Evolutionary conservation across 2,888 invertebrate species (phyloP).

Genomic region (Phania funesta): DNA sequence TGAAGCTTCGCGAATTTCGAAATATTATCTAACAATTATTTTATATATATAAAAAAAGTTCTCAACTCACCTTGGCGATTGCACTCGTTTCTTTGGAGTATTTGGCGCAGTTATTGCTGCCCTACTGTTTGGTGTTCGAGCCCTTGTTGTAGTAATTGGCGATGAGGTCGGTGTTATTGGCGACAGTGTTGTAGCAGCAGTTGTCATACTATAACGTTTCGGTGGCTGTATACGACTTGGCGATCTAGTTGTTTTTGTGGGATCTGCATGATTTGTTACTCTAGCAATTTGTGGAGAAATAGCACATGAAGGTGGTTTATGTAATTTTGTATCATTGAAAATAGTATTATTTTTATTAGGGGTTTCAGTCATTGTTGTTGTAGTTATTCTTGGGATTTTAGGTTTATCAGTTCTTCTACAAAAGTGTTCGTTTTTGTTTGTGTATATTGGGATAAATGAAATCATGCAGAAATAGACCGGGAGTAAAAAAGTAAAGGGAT

Average conservation of each 20-base stretch:
- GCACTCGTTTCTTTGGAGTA: conserved; percentile 79
- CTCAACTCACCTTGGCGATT: conserved; percentile 76
- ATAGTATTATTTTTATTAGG: conserved; percentile 54
- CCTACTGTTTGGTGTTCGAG: conserved; percentile 68
- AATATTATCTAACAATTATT: neutral
- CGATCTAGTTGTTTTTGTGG: conserved; percentile 75
- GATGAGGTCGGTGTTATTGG: conserved; percentile 70
- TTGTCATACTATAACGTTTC: conserved; percentile 78
- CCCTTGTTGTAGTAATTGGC: conserved; percentile 74
- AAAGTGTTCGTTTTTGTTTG: neutral
- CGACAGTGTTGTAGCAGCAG: conserved; percentile 60
- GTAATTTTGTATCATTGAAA: conserved; percentile 56
- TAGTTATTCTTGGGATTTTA: conserved; percentile 54
- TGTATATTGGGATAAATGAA: conserved; percentile 19
- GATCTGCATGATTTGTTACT: conserved; percentile 74
- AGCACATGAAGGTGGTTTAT: conserved; percentile 69
- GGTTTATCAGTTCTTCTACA: conserved; percentile 70
- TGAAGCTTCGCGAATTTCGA: no score
- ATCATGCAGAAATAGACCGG: conserved; percentile 35
- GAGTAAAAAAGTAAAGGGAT: conserved; percentile 11
- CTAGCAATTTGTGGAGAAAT: conserved; percentile 76
- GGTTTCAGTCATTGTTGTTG: conserved; percentile 29
- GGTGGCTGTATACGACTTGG: conserved; percentile 80
- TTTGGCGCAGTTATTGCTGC: conserved; percentile 75
- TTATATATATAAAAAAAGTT: neutral